These are phyloP conservation scores for Tetropium fuscum DNA, from an alignment of 2,888 invertebrate genomes.

Conservation along the genomic window DNA sequence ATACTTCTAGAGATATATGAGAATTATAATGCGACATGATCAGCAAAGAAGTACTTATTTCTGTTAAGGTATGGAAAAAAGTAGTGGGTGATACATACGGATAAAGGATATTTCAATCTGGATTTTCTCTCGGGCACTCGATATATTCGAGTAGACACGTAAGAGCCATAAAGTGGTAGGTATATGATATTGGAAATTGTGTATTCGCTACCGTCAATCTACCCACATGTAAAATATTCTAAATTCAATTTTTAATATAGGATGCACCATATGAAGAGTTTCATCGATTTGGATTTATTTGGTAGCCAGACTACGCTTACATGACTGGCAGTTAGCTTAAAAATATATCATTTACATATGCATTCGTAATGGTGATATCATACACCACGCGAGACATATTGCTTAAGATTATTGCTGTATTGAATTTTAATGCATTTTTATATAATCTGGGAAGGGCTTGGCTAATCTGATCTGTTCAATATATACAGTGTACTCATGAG, in stretches of 20 bases:
- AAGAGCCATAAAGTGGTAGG: too few relatives aligned
- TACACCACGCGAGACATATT: neutral
- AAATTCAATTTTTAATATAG: slow-evolving; percentile 17
- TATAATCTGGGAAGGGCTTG: neutral
- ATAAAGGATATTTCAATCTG: too few relatives aligned
- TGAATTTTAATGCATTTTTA: slow-evolving; percentile 10
- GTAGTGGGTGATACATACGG: too few relatives aligned
- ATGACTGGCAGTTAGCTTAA: slow-evolving; percentile 7
- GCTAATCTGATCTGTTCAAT: slow-evolving; percentile 18
- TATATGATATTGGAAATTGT: slow-evolving; percentile 11
- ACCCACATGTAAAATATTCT: slow-evolving; percentile 12
- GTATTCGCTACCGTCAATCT: slow-evolving; percentile 16
- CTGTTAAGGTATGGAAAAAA: too few relatives aligned
- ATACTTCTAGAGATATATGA: too few relatives aligned
- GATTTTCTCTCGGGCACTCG: too few relatives aligned
- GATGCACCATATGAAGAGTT: neutral
- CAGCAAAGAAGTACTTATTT: too few relatives aligned
- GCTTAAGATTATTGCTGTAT: slow-evolving; percentile 12
- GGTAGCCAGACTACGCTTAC: neutral
- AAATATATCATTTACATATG: slow-evolving; percentile 14
- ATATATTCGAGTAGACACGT: too few relatives aligned
- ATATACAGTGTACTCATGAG: too few relatives aligned
- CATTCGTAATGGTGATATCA: neutral
- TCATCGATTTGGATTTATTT: slow-evolving; percentile 8
- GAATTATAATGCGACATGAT: too few relatives aligned